Conservation (phyloP, 1,140 invertebrate species). For the Tetramorium parvispinum region DNA sequence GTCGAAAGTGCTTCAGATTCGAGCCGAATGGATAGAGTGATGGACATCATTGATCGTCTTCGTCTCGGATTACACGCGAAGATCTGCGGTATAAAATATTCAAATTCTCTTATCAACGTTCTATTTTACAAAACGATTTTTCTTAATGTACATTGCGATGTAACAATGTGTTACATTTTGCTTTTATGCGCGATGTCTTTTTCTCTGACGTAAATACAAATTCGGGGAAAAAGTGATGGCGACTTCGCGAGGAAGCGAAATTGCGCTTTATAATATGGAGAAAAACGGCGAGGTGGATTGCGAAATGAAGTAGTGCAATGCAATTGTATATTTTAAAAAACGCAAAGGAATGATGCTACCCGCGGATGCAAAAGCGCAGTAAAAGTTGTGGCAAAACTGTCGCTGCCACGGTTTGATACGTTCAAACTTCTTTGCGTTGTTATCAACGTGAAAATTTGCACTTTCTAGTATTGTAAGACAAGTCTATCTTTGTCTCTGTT, state of each 20-base stretch:
- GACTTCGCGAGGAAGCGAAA: not conserved
- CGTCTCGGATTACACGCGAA: slow-evolving; percentile 15
- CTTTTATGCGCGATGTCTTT: not conserved
- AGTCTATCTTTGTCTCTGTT: no score
- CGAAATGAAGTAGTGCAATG: not conserved
- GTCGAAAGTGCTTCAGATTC: slow-evolving; percentile 30
- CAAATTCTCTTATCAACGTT: not conserved
- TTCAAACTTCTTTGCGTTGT: not conserved
- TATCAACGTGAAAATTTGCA: not conserved
- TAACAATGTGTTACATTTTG: not conserved
- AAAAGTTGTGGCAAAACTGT: not conserved
- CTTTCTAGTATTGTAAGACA: not conserved
- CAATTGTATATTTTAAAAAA: not conserved
- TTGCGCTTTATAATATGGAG: not conserved
- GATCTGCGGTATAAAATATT: not conserved
- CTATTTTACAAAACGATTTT: not conserved
- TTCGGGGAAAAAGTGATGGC: not conserved
- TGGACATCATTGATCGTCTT: not conserved
- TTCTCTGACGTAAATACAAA: not conserved
- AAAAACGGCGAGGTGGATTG: not conserved
- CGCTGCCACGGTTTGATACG: not conserved
- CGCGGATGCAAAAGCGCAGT: not conserved
- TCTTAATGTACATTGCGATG: not conserved
- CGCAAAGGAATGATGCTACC: not conserved
- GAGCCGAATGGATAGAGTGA: not conserved